Base-by-base conservation (phyloP, 2,113 vertebrate genomes). In the Benitochromis conjunctus region DNA sequence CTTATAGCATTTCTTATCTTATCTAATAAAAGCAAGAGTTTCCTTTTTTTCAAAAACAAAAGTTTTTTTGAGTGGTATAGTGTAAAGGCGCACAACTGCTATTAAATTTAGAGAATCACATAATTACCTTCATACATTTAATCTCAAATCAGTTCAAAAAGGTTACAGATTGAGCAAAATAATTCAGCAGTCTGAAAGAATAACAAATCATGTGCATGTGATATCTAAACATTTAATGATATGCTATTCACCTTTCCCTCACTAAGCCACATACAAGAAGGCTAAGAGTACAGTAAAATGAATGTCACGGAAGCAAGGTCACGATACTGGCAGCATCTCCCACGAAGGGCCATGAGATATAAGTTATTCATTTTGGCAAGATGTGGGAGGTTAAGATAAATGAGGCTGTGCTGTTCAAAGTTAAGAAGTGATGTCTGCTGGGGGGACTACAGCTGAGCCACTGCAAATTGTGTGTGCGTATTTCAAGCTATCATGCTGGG, bases 401-500 rank as follows among this genome's bases (percentile, higher is more conserved):
- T 62, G 55, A 71, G 81, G 69, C 79, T 66, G 18, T 81, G 86
- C 78, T 86, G 82, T 81, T 90, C 38, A 80, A 88, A 92, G 88
- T 92, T 94, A 81, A 80, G 69, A 87, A 57, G 90, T 48, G 86
- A 80, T 88, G 83, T 55, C 78, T 88, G 86, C 79, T 77, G 83
- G 79, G 82, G 76, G 89, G 80, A 80, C 74, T 87, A 91, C 89
- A 91, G 91, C 86, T 90, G 84, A 92, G 86, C 83, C 53, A 77
- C 88, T 92, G 88, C 48, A 55, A 85, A 34, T 86, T 79, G 56
- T 71, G 34, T 84, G 82, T 83, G 84, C 86, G 89, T 89, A 83
- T 93, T 89, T 91, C 88, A 92, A 87, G 91, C 85, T 71, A 93
- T 91, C 91, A 79, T 81, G 86, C 91, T 91, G 87, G 82, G 91